Percentiles rank a stretch among this genome's conserved stretches.
Evolutionary conservation across 2,888 invertebrate species (phyloP).

Genomic region (Cantharis rufa): DNA sequence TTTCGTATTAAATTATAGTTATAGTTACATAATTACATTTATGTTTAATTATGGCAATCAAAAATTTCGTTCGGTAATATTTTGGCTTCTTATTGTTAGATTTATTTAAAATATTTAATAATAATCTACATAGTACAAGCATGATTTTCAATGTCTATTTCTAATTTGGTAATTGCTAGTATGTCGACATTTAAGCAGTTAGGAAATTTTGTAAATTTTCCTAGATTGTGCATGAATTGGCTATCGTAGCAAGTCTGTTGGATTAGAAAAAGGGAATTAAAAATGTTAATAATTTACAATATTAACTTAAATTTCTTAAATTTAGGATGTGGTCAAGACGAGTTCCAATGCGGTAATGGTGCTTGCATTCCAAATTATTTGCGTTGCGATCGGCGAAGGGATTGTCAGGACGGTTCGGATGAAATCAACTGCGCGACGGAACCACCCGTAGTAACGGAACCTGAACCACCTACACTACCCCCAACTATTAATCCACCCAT

Average conservation of each 20-base stretch:
- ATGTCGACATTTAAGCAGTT: slow-evolving; percentile 4
- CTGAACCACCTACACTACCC: slow-evolving; percentile 10
- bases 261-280: not conserved
- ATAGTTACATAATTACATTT: too few relatives aligned
- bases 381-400: slow-evolving; percentile 55
- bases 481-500: slow-evolving; percentile 23
- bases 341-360: slow-evolving; percentile 72
- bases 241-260: slow-evolving; percentile 8
- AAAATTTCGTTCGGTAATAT: not conserved
- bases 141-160: not conserved
- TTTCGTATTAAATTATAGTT: too few relatives aligned
- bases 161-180: slow-evolving; percentile 12
- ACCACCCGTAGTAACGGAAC: slow-evolving; percentile 27
- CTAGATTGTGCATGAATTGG: slow-evolving; percentile 9
- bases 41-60: too few relatives aligned
- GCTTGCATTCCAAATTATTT: slow-evolving; percentile 59
- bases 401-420: slow-evolving; percentile 64
- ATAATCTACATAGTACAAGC: not conserved
- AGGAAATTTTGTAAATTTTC: slow-evolving; percentile 9
- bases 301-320: slow-evolving; percentile 15
- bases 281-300: not conserved
- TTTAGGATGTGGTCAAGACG: slow-evolving; percentile 65
- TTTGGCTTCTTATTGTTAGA: not conserved
- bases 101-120: not conserved
- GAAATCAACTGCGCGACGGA: slow-evolving; percentile 59